Evolutionary conservation across 2,888 invertebrate species (phyloP), one percentile per base, ranked within the genome.

Genomic region (Capitulum mitella): DNA sequence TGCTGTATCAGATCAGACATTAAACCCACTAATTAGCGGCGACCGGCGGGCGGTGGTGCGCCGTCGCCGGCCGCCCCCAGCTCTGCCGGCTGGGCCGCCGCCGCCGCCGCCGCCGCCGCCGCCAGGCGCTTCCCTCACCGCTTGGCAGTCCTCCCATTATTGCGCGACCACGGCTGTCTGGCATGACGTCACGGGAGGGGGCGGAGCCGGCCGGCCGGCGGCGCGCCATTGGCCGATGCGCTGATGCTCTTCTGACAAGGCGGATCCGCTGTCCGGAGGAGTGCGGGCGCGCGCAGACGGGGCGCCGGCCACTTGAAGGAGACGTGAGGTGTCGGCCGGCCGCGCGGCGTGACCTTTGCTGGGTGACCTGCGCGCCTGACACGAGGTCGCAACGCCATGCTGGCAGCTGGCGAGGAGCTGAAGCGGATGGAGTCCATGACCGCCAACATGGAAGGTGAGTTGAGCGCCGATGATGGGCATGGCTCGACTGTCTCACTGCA

Each of bases 131-230:
- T 37, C 64, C 64, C n/a, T n/a, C n/a, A n/a, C n/a, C n/a, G n/a
- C n/a, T n/a, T 29, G 29, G 22, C 58, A 37, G 26, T 70, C 70
- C 70, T 70, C 70, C 70, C 70, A 70, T 70, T 70, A 70, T 70
- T 70, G 26, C 70, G 6, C 26, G 37, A 10, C 40, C 22, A 40
- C 37, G 26, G 70, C 70, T 70, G 70, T 70, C 70, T 37, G 37
- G 32, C 37, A 8, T 40, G 70, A 70, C 70, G 70, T 70, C 70
- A 70, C 70, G 40, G 70, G 70, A 70, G 70, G 70, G 64, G 70
- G 70, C 70, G 70, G 40, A 70, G 70, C 37, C 70, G 6, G 70
- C 3, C 37, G 70, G 70, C 37, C 40, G 70, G 70, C 70, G 37
- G 37, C 37, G 37, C 37, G 19, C 40, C 40, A 70, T 70, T 70